A percentile compares a stretch with the other conserved stretches of the same genome.
These are phyloP conservation scores for Cherax destructor DNA, from an alignment of 1,140 invertebrate species.

Conservation along the genomic window DNA sequence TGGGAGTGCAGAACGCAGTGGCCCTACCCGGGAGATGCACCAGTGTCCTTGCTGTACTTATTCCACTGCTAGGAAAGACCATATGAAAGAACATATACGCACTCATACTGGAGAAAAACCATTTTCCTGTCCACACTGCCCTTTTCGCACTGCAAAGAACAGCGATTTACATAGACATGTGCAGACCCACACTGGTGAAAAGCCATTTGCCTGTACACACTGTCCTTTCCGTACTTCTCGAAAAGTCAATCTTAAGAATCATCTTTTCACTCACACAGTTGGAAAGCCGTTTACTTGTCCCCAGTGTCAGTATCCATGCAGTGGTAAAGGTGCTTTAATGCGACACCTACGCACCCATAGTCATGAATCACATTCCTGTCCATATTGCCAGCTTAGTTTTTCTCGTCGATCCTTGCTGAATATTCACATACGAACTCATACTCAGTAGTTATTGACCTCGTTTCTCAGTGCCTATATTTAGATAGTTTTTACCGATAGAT, in stretches of 20 bases:
- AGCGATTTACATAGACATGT: slow-evolving; percentile 47
- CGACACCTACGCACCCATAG: slow-evolving; percentile 29
- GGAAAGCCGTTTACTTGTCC: slow-evolving; percentile 27
- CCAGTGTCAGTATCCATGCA: slow-evolving; percentile 18
- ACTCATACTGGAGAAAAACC: slow-evolving; percentile 46
- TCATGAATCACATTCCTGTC: slow-evolving; percentile 24
- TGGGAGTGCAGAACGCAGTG: slow-evolving; percentile 11
- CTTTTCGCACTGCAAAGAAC: slow-evolving; percentile 43
- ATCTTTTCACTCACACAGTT: slow-evolving; percentile 25
- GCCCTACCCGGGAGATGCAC: slow-evolving; percentile 26
- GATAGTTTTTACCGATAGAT: neutral
- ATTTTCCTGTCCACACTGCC: slow-evolving; percentile 42
- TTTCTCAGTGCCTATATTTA: neutral
- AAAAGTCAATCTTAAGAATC: slow-evolving; percentile 43
- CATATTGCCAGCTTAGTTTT: slow-evolving; percentile 32
- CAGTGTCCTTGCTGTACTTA: slow-evolving; percentile 47
- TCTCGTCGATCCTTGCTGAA: slow-evolving; percentile 15
- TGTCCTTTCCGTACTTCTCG: slow-evolving; percentile 45
- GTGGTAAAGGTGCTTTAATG: slow-evolving; percentile 34
- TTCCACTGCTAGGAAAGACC: slow-evolving; percentile 40
- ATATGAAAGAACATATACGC: slow-evolving; percentile 55
- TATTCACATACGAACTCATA: slow-evolving; percentile 25
- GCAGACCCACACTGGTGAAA: slow-evolving; percentile 43
- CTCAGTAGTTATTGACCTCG: neutral
- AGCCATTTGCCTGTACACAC: slow-evolving; percentile 37